phyloP scores from a whole-genome alignment of 2,797 vertebrate species.

The Carduelis carduelis region DNA sequence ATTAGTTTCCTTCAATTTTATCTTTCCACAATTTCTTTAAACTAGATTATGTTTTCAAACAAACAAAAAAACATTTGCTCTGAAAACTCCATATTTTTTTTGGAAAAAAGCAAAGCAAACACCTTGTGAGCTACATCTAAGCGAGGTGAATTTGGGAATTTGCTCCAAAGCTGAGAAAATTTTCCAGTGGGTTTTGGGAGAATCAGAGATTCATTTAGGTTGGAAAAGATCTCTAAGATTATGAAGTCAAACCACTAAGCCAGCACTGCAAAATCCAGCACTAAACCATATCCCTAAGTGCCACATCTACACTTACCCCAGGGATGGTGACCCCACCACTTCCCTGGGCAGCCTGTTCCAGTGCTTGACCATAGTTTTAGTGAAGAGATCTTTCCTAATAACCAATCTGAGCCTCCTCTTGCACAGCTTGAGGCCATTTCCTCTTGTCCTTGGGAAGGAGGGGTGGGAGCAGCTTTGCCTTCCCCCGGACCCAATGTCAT shows the following conservation, averaged over 20 bases:
- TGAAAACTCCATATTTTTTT: neutral
- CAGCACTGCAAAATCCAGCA: neutral
- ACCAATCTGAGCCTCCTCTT: neutral
- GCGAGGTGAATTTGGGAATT: neutral
- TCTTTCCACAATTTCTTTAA: neutral
- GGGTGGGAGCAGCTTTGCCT: neutral
- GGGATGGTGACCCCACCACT: neutral
- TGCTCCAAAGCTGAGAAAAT: neutral
- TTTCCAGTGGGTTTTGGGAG: neutral
- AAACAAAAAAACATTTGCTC: neutral
- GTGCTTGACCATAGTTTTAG: neutral
- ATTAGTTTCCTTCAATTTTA: neutral
- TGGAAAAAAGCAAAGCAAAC: neutral
- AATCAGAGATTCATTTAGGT: neutral
- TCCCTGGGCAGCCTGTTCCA: neutral
- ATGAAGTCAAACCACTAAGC: neutral
- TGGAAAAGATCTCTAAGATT: neutral
- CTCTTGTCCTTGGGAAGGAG: neutral
- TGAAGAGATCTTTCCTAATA: neutral
- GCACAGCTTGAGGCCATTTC: neutral
- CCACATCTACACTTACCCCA: neutral
- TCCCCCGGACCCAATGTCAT: rapidly evolving
- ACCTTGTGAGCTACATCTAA: neutral
- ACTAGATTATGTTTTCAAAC: neutral
- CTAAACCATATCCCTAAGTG: neutral